Evolutionary conservation across 2,113 vertebrate genomes (phyloP), one percentile per base, ranked within the genome.

Genomic region (Hyla sarda): DNA sequence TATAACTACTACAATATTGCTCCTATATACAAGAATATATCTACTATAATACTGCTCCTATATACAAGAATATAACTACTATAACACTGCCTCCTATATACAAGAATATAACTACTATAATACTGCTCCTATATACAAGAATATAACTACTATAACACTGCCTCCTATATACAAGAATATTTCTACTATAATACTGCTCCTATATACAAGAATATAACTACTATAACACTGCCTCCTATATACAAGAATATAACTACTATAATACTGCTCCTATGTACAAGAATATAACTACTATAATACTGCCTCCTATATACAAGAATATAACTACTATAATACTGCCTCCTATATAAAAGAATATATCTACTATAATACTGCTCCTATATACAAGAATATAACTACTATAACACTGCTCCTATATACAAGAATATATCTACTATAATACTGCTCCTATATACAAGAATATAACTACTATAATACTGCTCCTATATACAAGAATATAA

Each of bases 11-110:
- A 56, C 23, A 65, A 65, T 65, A 65, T 25, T 65, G 58, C 58
- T 12, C 58, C 58, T 60, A 60, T 60, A 23, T 56, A 56, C 54
- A 56, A 56, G 54, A 56, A 56, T 56, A 56, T 65, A 65, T 14
- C 60, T 65, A 65, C 60, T 65, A 65, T 65, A 65, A 65, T 65
- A 65, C 60, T 65, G 60, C 60, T 30, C 60, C 60, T 65, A 65
- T 65, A 10, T 65, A 30, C 60, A 65, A 30, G 60, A 65, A 65
- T 65, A 32, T 67, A 67, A 67, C 30, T 67, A 67, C 62, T 67
- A 67, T 67, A 67, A 67, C 32, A 67, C 62, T 67, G 30, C 5
- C 28, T 19, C 28, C 28, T 67, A 32, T 67, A 13, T 67, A 67
- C 62, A 67, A 67, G 28, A 67, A 67, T 65, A 65, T 60, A 60